These are phyloP conservation scores for Hemistola chrysoprasaria DNA, from an alignment of 2,888 invertebrate genomes.

Conservation along the genomic window DNA sequence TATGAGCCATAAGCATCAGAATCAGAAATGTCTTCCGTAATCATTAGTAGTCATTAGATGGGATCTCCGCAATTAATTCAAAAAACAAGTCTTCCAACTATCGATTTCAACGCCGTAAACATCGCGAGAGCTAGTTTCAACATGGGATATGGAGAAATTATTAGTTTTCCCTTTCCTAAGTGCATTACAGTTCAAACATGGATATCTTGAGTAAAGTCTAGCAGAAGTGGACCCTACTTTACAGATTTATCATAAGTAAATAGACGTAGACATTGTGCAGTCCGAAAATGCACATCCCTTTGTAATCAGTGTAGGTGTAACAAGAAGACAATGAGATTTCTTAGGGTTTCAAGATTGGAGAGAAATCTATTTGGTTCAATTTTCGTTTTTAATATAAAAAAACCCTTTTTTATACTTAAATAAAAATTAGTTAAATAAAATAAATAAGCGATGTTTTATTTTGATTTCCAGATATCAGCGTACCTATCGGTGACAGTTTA, in stretches of 20 bases:
- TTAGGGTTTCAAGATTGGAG: no score
- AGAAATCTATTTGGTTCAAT: no score
- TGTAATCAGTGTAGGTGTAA: no score
- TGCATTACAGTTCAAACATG: not conserved
- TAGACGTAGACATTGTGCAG: no score
- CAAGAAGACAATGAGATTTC: no score
- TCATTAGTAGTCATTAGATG: not conserved
- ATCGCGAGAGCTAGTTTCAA: conserved; percentile 14
- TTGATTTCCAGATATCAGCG: conserved; percentile 85
- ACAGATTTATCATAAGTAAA: no score
- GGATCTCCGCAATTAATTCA: not conserved
- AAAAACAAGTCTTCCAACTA: conserved; percentile 10
- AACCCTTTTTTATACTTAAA: no score
- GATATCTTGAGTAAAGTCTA: not conserved
- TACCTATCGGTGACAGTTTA: conserved; percentile 93
- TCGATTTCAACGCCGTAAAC: conserved; percentile 22
- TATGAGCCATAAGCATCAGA: no score
- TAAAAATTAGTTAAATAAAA: no score
- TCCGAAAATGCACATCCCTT: no score
- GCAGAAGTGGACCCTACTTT: not conserved
- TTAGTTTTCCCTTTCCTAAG: conserved; percentile 5
- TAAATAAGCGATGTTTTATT: no score
- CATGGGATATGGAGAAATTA: conserved; percentile 4
- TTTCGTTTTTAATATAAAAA: no score
- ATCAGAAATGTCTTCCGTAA: conserved; percentile 2